These are phyloP conservation scores for Dromas ardeola DNA, from an alignment of 2,113 vertebrate genomes.

Conservation along the genomic window DNA sequence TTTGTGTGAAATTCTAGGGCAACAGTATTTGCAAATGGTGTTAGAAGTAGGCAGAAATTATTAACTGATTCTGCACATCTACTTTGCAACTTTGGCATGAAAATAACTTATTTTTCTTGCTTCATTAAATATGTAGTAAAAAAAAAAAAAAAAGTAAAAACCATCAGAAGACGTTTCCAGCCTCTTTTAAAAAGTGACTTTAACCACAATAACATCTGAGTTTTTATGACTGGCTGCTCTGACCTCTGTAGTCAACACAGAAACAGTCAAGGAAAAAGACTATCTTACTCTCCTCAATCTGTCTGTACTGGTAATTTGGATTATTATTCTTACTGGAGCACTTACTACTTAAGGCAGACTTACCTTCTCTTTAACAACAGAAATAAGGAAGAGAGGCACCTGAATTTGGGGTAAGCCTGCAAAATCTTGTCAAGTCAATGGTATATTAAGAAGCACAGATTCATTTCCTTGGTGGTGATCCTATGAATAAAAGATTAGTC, in stretches of 20 bases:
- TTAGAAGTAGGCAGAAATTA: neutral
- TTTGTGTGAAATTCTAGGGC: neutral
- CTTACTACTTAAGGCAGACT: neutral
- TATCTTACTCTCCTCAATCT: neutral
- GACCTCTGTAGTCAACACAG: neutral
- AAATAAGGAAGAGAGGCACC: neutral
- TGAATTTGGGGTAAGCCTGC: neutral
- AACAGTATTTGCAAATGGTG: neutral
- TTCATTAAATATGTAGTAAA: neutral
- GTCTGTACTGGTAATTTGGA: neutral
- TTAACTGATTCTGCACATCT: neutral
- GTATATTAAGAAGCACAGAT: neutral
- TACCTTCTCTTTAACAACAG: neutral
- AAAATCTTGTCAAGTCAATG: neutral
- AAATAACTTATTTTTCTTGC: neutral
- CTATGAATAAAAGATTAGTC: neutral
- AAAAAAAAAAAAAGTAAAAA: neutral
- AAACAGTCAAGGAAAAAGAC: neutral
- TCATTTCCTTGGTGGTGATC: neutral
- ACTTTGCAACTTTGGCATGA: neutral
- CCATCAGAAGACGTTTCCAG: neutral
- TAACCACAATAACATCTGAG: neutral
- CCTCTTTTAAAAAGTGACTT: neutral
- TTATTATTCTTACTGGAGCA: neutral
- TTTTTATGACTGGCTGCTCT: neutral